Percentiles rank a stretch among this genome's conserved stretches.
These are phyloP conservation scores for Nasonovia ribisnigri DNA, from an alignment of 2,888 invertebrate species.

Conservation along the genomic window DNA sequence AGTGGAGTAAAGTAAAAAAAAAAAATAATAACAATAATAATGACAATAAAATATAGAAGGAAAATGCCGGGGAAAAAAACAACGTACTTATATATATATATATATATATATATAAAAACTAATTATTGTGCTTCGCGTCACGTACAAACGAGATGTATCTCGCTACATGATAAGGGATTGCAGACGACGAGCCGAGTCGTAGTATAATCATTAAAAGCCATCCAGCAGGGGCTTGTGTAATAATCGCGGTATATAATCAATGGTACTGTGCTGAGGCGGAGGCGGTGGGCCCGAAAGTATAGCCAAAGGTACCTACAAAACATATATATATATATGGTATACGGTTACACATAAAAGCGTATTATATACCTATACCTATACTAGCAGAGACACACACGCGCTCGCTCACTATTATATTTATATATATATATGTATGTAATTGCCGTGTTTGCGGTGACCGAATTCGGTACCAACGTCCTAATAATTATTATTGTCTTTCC, in stretches of 20 bases:
- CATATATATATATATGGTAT: background rate
- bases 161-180: conserved; percentile 24
- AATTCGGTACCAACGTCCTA: conserved; percentile 3
- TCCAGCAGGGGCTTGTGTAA: conserved; percentile 38
- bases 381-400: conserved; percentile 14
- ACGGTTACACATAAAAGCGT: background rate
- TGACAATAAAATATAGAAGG: background rate
- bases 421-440: conserved; percentile 16
- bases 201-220: conserved; percentile 52
- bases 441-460: conserved; percentile 49
- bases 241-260: conserved; percentile 53
- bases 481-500: conserved; percentile 52
- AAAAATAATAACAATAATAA: background rate
- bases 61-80: no score
- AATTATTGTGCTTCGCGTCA: conserved; percentile 28
- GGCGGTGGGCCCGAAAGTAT: background rate
- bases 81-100: background rate
- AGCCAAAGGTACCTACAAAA: background rate
- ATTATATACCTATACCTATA: no score
- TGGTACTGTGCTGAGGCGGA: background rate
- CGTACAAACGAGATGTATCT: conserved; percentile 51
- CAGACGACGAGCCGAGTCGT: background rate
- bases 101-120: background rate
- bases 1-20: background rate
- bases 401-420: background rate